Percentiles rank a stretch among this genome's conserved stretches.
These are phyloP conservation scores for Apolygus lucorum DNA, from an alignment of 1,140 invertebrate species.

Conservation along the genomic window DNA sequence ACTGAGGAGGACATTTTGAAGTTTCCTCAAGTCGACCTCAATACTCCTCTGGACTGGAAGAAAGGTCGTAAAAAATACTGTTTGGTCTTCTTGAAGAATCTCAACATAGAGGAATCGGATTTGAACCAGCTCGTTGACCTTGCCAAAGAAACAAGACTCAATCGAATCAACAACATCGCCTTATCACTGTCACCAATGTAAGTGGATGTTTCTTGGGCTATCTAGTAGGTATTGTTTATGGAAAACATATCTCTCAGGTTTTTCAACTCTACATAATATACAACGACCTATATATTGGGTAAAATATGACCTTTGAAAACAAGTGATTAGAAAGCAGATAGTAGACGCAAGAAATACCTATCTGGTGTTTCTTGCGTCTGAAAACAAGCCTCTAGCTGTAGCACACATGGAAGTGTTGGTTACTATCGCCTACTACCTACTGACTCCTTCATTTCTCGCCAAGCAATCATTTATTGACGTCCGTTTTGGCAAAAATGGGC, in stretches of 20 bases:
- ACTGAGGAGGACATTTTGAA: not conserved
- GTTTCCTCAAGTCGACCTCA: not conserved
- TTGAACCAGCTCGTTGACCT: conserved; percentile 28
- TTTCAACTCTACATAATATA: not conserved
- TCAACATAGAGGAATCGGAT: conserved; percentile 22
- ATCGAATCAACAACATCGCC: conserved; percentile 29
- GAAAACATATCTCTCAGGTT: not conserved
- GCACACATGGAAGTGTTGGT: too few relatives aligned
- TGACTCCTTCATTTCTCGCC: too few relatives aligned
- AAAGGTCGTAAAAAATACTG: conserved; percentile 19
- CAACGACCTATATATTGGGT: not conserved
- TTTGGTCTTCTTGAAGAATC: conserved; percentile 12
- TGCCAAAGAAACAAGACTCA: conserved; percentile 32
- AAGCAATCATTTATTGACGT: too few relatives aligned
- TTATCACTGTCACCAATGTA: conserved; percentile 25
- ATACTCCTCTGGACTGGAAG: conserved; percentile 4
- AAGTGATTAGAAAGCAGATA: too few relatives aligned
- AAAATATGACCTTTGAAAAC: not conserved
- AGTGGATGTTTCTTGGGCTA: conserved; percentile 8
- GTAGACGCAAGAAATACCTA: too few relatives aligned
- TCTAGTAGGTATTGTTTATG: not conserved
- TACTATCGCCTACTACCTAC: too few relatives aligned
- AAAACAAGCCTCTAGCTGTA: too few relatives aligned
- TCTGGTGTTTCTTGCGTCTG: too few relatives aligned
- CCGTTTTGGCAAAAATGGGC: too few relatives aligned